Percentiles rank a stretch among this genome's conserved stretches.
These are phyloP conservation scores for Protophormia terraenovae DNA, from an alignment of 2,888 invertebrate species.

Conservation along the genomic window DNA sequence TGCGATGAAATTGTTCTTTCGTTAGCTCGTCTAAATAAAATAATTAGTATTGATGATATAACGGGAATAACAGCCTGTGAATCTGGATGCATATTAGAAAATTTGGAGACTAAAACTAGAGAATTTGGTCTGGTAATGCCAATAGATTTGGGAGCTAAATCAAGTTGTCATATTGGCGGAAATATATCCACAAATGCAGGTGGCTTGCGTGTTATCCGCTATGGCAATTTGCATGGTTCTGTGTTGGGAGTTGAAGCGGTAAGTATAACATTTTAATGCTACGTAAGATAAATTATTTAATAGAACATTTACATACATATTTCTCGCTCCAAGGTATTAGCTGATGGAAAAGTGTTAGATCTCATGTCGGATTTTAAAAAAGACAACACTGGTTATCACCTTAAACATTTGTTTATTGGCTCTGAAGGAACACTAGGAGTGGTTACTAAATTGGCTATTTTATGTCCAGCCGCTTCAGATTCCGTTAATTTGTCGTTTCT, in stretches of 20 bases:
- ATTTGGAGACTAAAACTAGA: conserved; percentile 88
- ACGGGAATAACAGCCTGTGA: conserved; percentile 93
- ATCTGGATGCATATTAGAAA: conserved; percentile 96
- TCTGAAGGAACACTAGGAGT: conserved; percentile 98
- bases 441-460: conserved; percentile 94
- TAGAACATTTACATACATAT: neutral
- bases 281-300: no score
- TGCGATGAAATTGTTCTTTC: conserved; percentile 97
- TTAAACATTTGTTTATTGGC: conserved; percentile 98
- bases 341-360: conserved; percentile 92
- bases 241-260: conserved; percentile 96
- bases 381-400: conserved; percentile 98
- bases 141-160: conserved; percentile 97
- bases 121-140: conserved; percentile 94
- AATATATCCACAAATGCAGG: conserved; percentile 98
- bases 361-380: conserved; percentile 93
- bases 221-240: conserved; percentile 96
- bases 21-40: conserved; percentile 91
- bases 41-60: conserved; percentile 90
- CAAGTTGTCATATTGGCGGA: conserved; percentile 97
- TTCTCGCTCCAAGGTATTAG: conserved; percentile 79
- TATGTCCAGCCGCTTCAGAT: conserved; percentile 92
- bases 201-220: conserved; percentile 94
- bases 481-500: conserved; percentile 93
- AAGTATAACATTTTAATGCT: conserved; percentile 72